Percentiles rank a stretch among this genome's conserved stretches.
These are phyloP conservation scores for Tamias sibiricus DNA, from an alignment of 2,113 vertebrate genomes.

Conservation along the genomic window DNA sequence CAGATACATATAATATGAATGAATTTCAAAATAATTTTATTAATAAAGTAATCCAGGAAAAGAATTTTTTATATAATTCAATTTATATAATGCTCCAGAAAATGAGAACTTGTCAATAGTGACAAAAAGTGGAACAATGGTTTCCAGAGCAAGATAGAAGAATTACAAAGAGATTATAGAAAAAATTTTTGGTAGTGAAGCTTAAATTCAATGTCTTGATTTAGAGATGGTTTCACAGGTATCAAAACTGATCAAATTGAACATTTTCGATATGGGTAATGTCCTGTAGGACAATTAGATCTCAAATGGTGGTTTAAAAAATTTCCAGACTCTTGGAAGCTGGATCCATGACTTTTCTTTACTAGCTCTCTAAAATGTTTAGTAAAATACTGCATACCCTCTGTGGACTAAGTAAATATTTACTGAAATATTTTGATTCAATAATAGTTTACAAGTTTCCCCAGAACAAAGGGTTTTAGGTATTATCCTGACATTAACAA, in stretches of 20 bases:
- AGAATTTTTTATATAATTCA: neutral
- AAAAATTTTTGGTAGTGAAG: neutral
- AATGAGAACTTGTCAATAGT: neutral
- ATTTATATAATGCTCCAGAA: neutral
- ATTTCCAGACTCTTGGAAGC: neutral
- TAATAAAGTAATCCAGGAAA: neutral
- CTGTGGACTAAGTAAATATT: conserved; percentile 2
- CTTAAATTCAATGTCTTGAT: neutral
- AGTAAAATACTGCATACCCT: neutral
- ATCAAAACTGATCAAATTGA: neutral
- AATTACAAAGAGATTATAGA: neutral
- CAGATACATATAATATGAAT: neutral
- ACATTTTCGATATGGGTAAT: neutral
- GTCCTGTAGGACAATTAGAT: neutral
- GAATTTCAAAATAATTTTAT: neutral
- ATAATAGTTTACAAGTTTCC: neutral
- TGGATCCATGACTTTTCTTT: neutral
- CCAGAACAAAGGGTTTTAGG: neutral
- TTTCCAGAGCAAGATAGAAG: neutral
- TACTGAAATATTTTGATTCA: neutral
- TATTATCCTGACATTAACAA: neutral
- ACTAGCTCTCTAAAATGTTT: neutral
- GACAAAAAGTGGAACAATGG: neutral
- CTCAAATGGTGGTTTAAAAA: neutral
- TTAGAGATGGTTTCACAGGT: neutral